Conservation (phyloP, 2,113 vertebrate species). For the Aldabrachelys gigantea region DNA sequence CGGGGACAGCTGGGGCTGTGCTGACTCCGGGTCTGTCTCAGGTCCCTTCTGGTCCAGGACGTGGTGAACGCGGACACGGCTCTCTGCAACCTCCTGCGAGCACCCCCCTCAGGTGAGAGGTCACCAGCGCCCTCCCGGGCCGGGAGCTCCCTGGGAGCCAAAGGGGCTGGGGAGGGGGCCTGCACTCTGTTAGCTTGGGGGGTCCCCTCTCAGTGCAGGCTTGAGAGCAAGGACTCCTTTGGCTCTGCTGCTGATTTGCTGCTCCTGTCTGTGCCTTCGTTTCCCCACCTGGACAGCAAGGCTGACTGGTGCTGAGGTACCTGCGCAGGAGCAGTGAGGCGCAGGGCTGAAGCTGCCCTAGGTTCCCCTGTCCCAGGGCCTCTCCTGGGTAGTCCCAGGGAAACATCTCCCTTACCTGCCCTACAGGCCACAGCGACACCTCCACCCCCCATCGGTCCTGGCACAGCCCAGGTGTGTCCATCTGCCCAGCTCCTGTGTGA, state of each 20-base stretch:
- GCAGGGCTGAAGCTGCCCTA: too few relatives aligned
- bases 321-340: too few relatives aligned
- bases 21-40: background rate
- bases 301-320: too few relatives aligned
- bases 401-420: too few relatives aligned
- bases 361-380: background rate
- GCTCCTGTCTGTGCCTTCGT: background rate
- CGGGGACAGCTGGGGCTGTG: background rate
- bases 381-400: background rate
- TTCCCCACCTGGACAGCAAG: background rate
- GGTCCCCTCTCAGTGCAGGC: background rate
- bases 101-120: conserved; percentile 75
- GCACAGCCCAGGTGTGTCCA: too few relatives aligned
- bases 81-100: conserved; percentile 64
- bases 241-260: background rate
- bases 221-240: background rate
- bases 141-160: background rate
- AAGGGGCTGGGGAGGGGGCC: background rate
- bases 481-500: too few relatives aligned
- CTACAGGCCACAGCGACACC: too few relatives aligned
- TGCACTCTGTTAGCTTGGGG: too few relatives aligned
- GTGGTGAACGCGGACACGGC: conserved; percentile 55
- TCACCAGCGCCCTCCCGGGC: background rate
- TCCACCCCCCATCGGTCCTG: too few relatives aligned
- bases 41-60: conserved; percentile 77